Base-by-base conservation (phyloP, 2,113 vertebrate species). In the Garra rufa region DNA sequence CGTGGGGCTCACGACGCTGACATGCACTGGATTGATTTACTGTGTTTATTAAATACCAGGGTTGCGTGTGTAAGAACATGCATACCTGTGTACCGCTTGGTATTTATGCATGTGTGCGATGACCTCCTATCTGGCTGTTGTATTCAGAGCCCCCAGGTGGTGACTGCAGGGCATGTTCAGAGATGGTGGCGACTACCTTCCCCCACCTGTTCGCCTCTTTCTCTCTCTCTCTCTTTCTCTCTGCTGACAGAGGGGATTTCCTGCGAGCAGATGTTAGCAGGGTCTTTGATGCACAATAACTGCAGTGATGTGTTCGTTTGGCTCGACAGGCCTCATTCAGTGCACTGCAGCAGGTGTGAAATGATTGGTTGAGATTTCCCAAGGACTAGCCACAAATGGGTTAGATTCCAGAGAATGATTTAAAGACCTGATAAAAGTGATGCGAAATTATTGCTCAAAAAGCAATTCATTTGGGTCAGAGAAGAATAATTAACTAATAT, bases 191-290 rank as follows among this genome's bases (percentile, higher is more conserved):
- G 65, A 83, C 61, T 52, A 76, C 69, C 88, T 88, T 92, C 86
- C 82, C 87, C 69, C 88, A 86, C 88, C 57, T 73, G 17, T 65
- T 50, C 15, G 52, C 69, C 80, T 84, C 81, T 88, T 86, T 85
- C 82, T 75, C 76, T 38, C 83, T 87, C 57, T 17, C 76, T 61
- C 17, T 82, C 34, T 15, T 73, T 67, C 87, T 89, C 90, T 55
- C 90, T 93, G 94, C 95, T 96, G 95, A 96, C 94, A 95, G 95
- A 96, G 95, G 94, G 95, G 95, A 95, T 96, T 96, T 96, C 95
- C 95, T 95, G 94, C 90, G 87, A 91, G 91, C 84, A 94, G 92
- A 95, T 94, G 95, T 92, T 95, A 61, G 38, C 74, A 92, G 93
- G 92, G 85, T 90, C 94, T 96, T 96, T 96, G 95, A 97, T 95